These are phyloP conservation scores for Polietes domitor DNA, from an alignment of 2,888 invertebrate genomes.

Conservation along the genomic window DNA sequence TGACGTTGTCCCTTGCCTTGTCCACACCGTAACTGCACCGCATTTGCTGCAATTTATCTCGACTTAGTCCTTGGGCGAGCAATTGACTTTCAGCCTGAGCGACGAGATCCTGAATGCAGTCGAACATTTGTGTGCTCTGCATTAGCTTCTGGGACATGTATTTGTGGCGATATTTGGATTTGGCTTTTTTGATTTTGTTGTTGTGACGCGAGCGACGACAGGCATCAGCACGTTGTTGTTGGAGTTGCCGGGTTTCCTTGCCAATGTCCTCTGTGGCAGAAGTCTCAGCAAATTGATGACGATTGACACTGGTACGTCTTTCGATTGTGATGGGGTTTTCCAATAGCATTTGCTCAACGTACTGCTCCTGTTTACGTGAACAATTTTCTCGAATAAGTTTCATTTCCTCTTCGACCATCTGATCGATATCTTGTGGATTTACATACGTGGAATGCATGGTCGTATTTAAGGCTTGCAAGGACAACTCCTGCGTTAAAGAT, in stretches of 20 bases:
- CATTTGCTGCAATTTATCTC: constrained; percentile 6
- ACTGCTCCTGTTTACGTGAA: constrained; percentile 72
- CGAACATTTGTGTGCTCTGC: constrained; percentile 70
- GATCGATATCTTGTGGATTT: constrained; percentile 67
- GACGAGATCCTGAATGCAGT: constrained; percentile 73
- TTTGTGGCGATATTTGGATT: constrained; percentile 74
- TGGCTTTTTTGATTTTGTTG: constrained; percentile 77
- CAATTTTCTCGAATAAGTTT: constrained; percentile 71
- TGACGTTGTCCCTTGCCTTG: not conserved
- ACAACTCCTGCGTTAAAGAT: not conserved
- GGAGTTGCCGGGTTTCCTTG: constrained; percentile 6
- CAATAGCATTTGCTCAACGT: constrained; percentile 72
- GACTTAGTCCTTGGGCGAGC: constrained; percentile 69
- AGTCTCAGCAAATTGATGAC: constrained; percentile 61
- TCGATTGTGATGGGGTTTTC: constrained; percentile 76
- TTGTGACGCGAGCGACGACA: constrained; percentile 76
- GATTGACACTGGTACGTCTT: constrained; percentile 67
- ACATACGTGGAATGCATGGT: not conserved
- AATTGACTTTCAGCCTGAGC: constrained; percentile 73
- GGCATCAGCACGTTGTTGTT: constrained; percentile 73
- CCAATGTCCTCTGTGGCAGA: not conserved
- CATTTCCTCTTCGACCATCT: constrained; percentile 72
- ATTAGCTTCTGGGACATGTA: constrained; percentile 72
- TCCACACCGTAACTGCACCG: constrained; percentile 43
- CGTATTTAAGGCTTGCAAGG: constrained; percentile 6